Evolutionary conservation across 2,888 invertebrate species (phyloP).

Genomic region (Opisthograptis luteolata): DNA sequence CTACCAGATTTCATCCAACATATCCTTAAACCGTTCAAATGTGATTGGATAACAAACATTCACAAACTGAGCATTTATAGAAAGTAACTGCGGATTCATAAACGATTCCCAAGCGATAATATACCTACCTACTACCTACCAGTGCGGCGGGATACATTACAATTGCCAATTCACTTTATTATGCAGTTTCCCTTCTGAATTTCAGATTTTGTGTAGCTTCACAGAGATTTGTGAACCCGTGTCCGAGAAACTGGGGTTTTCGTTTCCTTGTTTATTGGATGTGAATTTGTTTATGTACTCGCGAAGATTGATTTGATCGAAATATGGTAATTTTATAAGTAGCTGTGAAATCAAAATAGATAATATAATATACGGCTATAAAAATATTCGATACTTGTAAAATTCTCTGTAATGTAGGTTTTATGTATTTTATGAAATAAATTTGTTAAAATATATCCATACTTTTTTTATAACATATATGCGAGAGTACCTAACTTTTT

Average conservation of each 20-base stretch:
- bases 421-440: no score
- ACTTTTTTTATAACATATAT: no score
- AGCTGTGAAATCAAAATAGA: no score
- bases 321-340: no score
- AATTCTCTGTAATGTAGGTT: no score
- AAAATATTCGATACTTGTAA: no score
- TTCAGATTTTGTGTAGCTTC: constrained; percentile 46
- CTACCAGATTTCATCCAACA: no score
- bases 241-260: constrained; percentile 15
- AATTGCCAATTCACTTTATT: constrained; percentile 50
- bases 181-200: constrained; percentile 51
- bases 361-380: background rate
- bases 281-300: background rate
- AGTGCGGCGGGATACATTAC: constrained; percentile 37
- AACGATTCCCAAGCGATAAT: constrained; percentile 23
- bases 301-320: no score
- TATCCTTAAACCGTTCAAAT: no score
- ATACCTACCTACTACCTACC: constrained; percentile 14
- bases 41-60: no score
- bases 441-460: no score
- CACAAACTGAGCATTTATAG: constrained; percentile 25
- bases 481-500: no score
- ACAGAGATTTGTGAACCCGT: constrained; percentile 39
- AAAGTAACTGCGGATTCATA: constrained; percentile 17
- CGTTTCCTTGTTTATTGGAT: constrained; percentile 1